Evolutionary conservation across 2,113 vertebrate species (phyloP), one percentile per base, ranked within the genome.

Genomic region (Bungarus multicinctus): DNA sequence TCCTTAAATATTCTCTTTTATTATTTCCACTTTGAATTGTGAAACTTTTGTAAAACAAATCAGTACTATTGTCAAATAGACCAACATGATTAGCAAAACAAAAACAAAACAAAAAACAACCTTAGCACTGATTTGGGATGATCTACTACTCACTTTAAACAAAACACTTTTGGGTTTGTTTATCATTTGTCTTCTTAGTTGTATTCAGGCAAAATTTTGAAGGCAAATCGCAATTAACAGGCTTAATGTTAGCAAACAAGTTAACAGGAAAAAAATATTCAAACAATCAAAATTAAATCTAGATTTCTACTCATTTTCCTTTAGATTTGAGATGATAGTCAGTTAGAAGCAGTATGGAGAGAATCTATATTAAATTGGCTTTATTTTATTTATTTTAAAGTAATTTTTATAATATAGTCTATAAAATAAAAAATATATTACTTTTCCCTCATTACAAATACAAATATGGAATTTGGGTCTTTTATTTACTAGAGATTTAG

Each of bases 161-260:
- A 94, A 95, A 27, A 1, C 87, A 5, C 54, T 0, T 88, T 94
- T 90, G 94, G 93, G 90, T 45, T 85, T 57, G 10, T 39, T 90
- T 91, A 85, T 81, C 23, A 54, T 94, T 92, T 94, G 52, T 52
- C 25, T 57, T 27, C 90, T 50, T 89, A 91, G 0, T 52, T 88
- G 53, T 20, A 5, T 87, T 57, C 1, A 1, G 52, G 64, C n/a
- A 92, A 34, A 5, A 2, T 0, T 74, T 30, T 92, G 74, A 50
- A 93, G 34, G 85, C 91, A 93, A 93, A 92, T 91, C n/a, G 9
- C 45, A 0, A 58, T 92, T 95, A 94, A 94, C 54, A 86, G 20
- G 30, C 14, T 94, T 95, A 91, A 34, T 91, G 11, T 93, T 93
- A 93, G 93, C 4, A 94, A 91, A 86, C 3, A 11, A 27, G 88